A percentile compares a stretch with the other conserved stretches of the same genome.
Evolutionary conservation across 2,797 vertebrate genomes (phyloP).

Genomic region (Rhabdophis nuchalis): DNA sequence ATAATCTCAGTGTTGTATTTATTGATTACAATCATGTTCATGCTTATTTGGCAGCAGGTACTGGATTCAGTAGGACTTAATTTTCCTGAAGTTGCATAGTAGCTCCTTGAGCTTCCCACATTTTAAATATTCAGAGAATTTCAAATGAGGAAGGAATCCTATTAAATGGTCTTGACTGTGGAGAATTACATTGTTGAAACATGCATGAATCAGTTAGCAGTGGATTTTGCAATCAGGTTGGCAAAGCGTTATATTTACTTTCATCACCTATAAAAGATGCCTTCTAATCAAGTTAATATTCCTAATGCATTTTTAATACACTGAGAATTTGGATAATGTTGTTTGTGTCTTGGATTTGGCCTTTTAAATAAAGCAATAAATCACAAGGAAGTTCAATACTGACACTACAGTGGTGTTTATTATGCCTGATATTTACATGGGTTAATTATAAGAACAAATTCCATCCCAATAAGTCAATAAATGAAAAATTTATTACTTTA

Average conservation of each 20-base stretch:
- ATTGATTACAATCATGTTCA: not conserved
- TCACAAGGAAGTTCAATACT: not conserved
- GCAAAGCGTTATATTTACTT: not conserved
- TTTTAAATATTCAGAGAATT: not conserved
- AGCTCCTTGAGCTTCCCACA: not conserved
- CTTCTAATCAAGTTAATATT: not conserved
- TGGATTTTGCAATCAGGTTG: constrained; percentile 12
- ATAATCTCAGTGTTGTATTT: not conserved
- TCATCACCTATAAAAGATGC: constrained; percentile 2
- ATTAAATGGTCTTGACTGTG: not conserved
- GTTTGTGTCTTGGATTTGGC: not conserved
- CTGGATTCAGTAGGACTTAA: not conserved
- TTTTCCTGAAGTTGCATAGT: not conserved
- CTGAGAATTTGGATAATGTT: not conserved
- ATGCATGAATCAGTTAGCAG: not conserved
- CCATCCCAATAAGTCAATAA: not conserved
- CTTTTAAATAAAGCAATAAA: not conserved
- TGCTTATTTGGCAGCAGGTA: not conserved
- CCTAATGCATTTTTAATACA: not conserved
- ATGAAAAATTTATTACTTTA: not conserved
- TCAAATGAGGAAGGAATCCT: not conserved
- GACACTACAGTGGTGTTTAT: not conserved
- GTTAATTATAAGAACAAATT: not conserved
- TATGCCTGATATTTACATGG: not conserved
- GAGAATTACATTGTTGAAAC: not conserved